Evolutionary conservation across 1,140 invertebrate species (phyloP).

Genomic region (Drosophila busckii): DNA sequence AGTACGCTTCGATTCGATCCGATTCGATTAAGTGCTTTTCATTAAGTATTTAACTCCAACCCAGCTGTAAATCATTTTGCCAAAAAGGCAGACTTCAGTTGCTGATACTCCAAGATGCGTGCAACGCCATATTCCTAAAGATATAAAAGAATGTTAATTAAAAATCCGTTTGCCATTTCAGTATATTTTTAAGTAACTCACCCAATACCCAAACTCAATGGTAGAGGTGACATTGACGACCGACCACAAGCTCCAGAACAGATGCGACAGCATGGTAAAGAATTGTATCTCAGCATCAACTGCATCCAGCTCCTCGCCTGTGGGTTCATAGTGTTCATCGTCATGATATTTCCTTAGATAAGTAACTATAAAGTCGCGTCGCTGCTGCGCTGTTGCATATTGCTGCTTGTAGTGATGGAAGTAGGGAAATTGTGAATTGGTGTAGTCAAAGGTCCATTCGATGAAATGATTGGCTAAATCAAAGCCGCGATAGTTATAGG

Average conservation of each 20-base stretch:
- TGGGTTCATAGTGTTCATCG: conserved; percentile 52
- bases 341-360: conserved; percentile 63
- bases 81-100: conserved; percentile 42
- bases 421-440: conserved; percentile 86
- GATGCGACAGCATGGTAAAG: conserved; percentile 92
- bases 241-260: conserved; percentile 96
- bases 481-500: conserved; percentile 95
- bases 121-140: conserved; percentile 60
- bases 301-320: conserved; percentile 43
- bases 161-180: neutral
- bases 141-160: neutral
- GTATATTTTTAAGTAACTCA: conserved; percentile 80
- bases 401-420: conserved; percentile 85
- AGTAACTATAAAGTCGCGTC: conserved; percentile 78
- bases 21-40: conserved; percentile 50
- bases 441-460: conserved; percentile 97
- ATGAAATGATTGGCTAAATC: conserved; percentile 98
- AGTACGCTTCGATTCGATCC: conserved; percentile 50
- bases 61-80: conserved; percentile 26
- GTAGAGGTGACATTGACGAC: conserved; percentile 91
- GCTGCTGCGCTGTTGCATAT: conserved; percentile 88
- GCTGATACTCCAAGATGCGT: conserved; percentile 61
- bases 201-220: conserved; percentile 97
- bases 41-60: conserved; percentile 2
- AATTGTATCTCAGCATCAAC: conserved; percentile 85